Evolutionary conservation across 2,797 vertebrate species (phyloP).

Genomic region (Echiichthys vipera): DNA sequence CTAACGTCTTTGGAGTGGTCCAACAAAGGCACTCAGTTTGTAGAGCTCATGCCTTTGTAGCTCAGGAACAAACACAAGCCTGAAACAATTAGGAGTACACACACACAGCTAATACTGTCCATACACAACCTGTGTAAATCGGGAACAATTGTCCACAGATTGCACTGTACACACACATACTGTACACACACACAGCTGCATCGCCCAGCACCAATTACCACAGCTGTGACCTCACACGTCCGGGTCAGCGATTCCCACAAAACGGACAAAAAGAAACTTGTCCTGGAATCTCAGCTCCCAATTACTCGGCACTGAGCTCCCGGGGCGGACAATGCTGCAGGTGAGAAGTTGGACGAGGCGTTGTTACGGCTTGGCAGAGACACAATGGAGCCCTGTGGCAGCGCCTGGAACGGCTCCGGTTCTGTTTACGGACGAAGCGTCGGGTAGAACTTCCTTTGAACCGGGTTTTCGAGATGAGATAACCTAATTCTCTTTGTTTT

Average conservation of each 20-base stretch:
- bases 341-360: slow-evolving; percentile 79
- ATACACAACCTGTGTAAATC: slow-evolving; percentile 8
- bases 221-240: slow-evolving; percentile 79
- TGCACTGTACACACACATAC: slow-evolving; percentile 32
- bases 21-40: slow-evolving; percentile 24
- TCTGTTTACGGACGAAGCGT: slow-evolving; percentile 11
- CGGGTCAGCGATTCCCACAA: slow-evolving; percentile 80
- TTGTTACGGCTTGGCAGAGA: slow-evolving; percentile 64
- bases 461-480: not conserved
- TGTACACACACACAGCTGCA: slow-evolving; percentile 72
- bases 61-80: not conserved
- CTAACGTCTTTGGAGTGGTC: not conserved
- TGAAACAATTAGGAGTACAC: not conserved
- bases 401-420: slow-evolving; percentile 40
- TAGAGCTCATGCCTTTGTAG: slow-evolving; percentile 20
- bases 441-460: slow-evolving; percentile 16
- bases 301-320: slow-evolving; percentile 71
- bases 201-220: slow-evolving; percentile 74
- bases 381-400: slow-evolving; percentile 75
- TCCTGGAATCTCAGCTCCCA: slow-evolving; percentile 79
- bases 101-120: slow-evolving; percentile 5
- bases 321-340: slow-evolving; percentile 75
- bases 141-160: slow-evolving; percentile 29
- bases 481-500: not conserved
- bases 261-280: slow-evolving; percentile 78